Percentiles rank a stretch among this genome's conserved stretches.
phyloP scores from a whole-genome alignment of 2,797 vertebrate species.

The Allochrocebus solatus region DNA sequence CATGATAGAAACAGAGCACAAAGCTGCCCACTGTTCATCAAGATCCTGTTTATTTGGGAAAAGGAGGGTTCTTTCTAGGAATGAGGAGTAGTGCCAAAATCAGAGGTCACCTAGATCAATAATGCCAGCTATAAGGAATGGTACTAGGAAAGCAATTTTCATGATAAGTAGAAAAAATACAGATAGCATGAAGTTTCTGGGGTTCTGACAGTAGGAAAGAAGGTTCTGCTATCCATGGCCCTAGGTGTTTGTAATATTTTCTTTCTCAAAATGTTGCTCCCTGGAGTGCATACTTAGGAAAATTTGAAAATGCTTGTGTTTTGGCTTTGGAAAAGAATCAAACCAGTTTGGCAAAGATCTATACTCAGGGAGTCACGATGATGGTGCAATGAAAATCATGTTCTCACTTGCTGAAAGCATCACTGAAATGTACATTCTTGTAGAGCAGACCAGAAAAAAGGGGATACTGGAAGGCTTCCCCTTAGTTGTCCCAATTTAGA shows the following conservation, averaged over 20 bases:
- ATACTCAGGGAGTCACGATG: neutral
- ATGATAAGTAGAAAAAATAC: neutral
- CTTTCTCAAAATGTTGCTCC: neutral
- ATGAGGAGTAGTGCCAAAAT: neutral
- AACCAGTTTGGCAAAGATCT: constrained; percentile 22
- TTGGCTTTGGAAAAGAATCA: constrained; percentile 55
- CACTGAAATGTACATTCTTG: constrained; percentile 25
- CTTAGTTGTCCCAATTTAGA: neutral
- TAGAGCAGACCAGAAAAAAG: neutral
- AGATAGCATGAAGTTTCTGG: neutral
- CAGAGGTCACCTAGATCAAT: neutral
- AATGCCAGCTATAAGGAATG: neutral
- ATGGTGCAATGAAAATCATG: constrained; percentile 47
- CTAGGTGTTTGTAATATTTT: neutral
- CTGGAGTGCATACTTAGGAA: neutral
- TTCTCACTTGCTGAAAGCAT: constrained; percentile 15
- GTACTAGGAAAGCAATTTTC: neutral
- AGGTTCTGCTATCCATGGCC: neutral
- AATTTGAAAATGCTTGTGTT: constrained; percentile 39
- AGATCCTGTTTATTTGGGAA: neutral
- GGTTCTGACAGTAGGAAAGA: neutral
- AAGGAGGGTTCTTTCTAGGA: neutral
- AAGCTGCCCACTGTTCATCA: neutral
- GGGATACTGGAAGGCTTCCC: constrained; percentile 19
- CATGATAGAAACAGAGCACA: neutral